A percentile compares a stretch with the other conserved stretches of the same genome.
These are phyloP conservation scores for Neoniphon sammara DNA, from an alignment of 2,797 vertebrate genomes.

Conservation along the genomic window DNA sequence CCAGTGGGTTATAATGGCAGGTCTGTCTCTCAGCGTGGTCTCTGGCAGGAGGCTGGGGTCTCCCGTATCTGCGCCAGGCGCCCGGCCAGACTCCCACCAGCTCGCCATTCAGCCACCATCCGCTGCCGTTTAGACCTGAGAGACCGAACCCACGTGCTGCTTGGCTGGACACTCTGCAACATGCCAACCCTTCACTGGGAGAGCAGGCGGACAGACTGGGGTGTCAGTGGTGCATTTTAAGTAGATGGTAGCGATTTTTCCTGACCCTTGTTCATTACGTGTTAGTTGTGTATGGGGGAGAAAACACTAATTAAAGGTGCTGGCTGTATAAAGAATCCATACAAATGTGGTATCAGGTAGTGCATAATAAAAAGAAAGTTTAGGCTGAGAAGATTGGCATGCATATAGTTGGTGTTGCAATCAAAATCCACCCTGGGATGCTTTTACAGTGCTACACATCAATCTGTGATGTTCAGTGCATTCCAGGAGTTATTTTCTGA, in stretches of 20 bases:
- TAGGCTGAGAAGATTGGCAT: background rate
- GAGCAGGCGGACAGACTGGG: slow-evolving; percentile 41
- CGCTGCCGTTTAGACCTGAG: slow-evolving; percentile 71
- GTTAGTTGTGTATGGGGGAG: slow-evolving; percentile 6
- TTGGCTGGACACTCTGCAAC: slow-evolving; percentile 53
- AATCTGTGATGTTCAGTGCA: too few relatives aligned
- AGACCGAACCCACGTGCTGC: slow-evolving; percentile 52
- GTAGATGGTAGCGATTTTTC: slow-evolving; percentile 42
- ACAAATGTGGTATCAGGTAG: background rate
- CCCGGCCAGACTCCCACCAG: slow-evolving; percentile 69
- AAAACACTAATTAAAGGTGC: background rate
- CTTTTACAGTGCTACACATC: too few relatives aligned
- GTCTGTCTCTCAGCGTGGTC: slow-evolving; percentile 66
- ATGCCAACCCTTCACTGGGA: slow-evolving; percentile 45
- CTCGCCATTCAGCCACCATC: slow-evolving; percentile 74
- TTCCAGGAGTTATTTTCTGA: too few relatives aligned
- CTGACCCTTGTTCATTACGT: slow-evolving; percentile 25
- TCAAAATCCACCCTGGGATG: too few relatives aligned
- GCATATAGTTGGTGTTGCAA: background rate
- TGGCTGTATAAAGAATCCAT: slow-evolving; percentile 21
- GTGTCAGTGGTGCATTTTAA: slow-evolving; percentile 59
- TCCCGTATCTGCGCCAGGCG: slow-evolving; percentile 65
- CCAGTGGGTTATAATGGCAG: slow-evolving; percentile 56
- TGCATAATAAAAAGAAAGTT: slow-evolving; percentile 2
- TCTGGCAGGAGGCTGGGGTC: slow-evolving; percentile 62